Base-by-base conservation (phyloP, 2,888 invertebrate genomes). In the Xestoiulus laeticollis region DNA sequence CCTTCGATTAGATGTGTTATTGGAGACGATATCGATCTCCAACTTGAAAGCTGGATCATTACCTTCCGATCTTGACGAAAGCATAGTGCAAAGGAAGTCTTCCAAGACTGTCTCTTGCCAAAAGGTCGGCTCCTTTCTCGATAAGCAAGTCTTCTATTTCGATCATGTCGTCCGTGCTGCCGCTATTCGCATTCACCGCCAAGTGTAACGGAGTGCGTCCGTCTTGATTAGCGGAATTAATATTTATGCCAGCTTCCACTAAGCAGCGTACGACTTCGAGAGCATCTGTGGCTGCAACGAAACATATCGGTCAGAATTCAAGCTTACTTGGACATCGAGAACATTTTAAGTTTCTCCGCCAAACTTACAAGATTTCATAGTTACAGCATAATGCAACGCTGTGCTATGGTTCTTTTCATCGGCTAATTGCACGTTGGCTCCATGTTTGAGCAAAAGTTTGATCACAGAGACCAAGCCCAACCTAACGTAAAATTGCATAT, bases 71-170 rank as follows among this genome's bases (percentile, higher is more conserved):
- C 89, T 92, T 92, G 16, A 91, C 90, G 90, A 93, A 93, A 3
- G 92, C 92, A 90, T 93, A 93, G 90, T 93, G 93, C 30, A 93
- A 90, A 6, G 93, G 92, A 33, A 92, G 90, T 85, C 93, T 90
- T 10, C 91, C 91, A 10, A 90, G 89, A 22, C 90, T 90, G 89
- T 92, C 92, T 87, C 90, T 90, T 10, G 90, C 90, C 88, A 92
- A 91, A 10, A 91, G 89, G 89, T 92, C 90, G 6, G 92, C 92
- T 33, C 92, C 92, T n/a, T 90, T 90, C 44, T 91, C 90, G 16
- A 93, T 90, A 12, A 93, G 90, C 87, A 91, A 90, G 87, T 93
- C 92, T 90, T 93, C 92, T 44, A 93, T 89, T 38, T 93, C 93
- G 53, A 92, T 92, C 88, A 91, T 91, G 16, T 91, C 91, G 89